Percentiles rank a stretch among this genome's conserved stretches.
phyloP scores from a whole-genome alignment of 2,113 vertebrate genomes.

The Cochlearius cochlearius region DNA sequence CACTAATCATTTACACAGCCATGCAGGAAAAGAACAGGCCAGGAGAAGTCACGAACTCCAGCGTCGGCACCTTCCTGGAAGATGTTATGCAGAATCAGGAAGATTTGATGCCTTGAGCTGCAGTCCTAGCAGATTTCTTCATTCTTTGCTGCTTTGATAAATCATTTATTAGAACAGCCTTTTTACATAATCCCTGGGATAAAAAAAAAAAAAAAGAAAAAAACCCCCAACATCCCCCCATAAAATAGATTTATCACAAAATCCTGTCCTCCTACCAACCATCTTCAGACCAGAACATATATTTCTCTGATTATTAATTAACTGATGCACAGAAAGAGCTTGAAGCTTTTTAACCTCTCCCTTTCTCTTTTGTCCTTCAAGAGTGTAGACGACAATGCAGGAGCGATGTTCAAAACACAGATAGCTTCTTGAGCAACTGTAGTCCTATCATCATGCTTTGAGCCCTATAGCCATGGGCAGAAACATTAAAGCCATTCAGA shows the following conservation, averaged over 20 bases:
- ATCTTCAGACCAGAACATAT: constrained; percentile 22
- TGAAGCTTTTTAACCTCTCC: constrained; percentile 44
- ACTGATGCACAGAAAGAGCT: constrained; percentile 10
- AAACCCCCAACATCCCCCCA: not conserved
- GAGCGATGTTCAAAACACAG: not conserved
- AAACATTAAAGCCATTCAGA: not conserved
- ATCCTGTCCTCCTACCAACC: constrained; percentile 58
- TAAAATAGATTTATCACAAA: constrained; percentile 66
- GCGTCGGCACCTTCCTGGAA: not conserved
- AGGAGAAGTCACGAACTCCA: not conserved
- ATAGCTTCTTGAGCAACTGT: not conserved
- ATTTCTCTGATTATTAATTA: constrained; percentile 67
- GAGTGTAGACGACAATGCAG: not conserved
- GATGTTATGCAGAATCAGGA: not conserved
- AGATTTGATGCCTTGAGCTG: not conserved
- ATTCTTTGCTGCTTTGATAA: constrained; percentile 39
- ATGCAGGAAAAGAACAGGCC: not conserved
- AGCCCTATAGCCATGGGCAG: not conserved
- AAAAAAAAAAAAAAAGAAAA: not conserved
- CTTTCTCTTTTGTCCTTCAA: constrained; percentile 24
- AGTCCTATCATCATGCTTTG: not conserved
- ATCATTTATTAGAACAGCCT: constrained; percentile 49
- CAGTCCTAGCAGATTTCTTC: not conserved
- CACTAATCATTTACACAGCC: not conserved
- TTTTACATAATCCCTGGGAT: constrained; percentile 27